phyloP scores from a whole-genome alignment of 2,797 vertebrate genomes.

The Sparus aurata region DNA sequence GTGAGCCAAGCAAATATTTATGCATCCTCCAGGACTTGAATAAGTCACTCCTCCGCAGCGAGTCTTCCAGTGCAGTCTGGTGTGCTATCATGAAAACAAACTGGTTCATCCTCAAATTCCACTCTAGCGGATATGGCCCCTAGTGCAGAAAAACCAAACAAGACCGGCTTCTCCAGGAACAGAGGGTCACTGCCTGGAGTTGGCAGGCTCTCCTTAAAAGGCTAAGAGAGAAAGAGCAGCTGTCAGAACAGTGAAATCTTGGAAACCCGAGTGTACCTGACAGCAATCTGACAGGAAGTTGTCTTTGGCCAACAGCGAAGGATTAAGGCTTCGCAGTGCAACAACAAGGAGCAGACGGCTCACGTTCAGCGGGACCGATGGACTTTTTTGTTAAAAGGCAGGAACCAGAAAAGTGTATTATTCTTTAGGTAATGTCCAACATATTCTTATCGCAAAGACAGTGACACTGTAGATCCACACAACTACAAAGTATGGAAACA shows the following conservation, averaged over 20 bases:
- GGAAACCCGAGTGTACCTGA: constrained; percentile 69
- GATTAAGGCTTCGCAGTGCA: constrained; percentile 39
- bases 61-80: constrained; percentile 50
- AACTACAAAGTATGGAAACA: neutral
- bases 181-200: constrained; percentile 67
- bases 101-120: constrained; percentile 74
- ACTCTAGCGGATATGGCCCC: constrained; percentile 69
- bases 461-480: neutral
- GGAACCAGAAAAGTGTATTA: neutral
- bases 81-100: constrained; percentile 73
- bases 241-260: constrained; percentile 55
- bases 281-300: constrained; percentile 71
- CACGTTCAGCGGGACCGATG: neutral
- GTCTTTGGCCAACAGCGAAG: constrained; percentile 61
- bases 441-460: neutral
- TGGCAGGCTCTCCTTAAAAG: constrained; percentile 71
- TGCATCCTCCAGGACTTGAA: constrained; percentile 66
- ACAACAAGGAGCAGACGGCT: constrained; percentile 29
- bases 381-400: neutral
- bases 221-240: constrained; percentile 65
- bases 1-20: constrained; percentile 75
- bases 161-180: constrained; percentile 67
- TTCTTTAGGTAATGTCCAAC: neutral
- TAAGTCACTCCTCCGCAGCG: constrained; percentile 63
- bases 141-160: constrained; percentile 76